Conservation (phyloP, 1,140 invertebrate genomes). For the Anastrepha obliqua region DNA sequence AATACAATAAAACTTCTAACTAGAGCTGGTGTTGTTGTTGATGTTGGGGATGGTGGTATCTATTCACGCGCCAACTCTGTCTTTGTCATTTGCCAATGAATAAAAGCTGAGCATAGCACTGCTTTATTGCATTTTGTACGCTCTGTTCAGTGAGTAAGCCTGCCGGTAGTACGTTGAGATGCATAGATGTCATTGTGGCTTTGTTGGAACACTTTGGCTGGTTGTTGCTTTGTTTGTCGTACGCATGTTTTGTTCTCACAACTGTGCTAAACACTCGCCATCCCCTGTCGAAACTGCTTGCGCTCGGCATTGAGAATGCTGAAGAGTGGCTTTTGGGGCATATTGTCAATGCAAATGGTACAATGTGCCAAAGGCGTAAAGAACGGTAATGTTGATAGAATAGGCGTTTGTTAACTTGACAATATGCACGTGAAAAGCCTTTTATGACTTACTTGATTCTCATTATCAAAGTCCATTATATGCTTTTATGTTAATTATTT, state of each 20-base stretch:
- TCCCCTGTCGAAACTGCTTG: neutral
- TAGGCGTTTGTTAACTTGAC: constrained; percentile 2
- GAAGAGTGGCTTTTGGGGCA: constrained; percentile 13
- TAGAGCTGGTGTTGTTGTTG: neutral
- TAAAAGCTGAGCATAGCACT: constrained; percentile 35
- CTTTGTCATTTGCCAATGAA: constrained; percentile 54
- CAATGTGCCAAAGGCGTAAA: constrained; percentile 34
- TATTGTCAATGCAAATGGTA: constrained; percentile 40
- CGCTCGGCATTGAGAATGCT: neutral
- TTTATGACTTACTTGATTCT: constrained; percentile 44
- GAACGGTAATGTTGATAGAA: neutral
- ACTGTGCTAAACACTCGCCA: constrained; percentile 24
- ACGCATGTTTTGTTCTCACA: constrained; percentile 32
- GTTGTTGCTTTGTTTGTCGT: constrained; percentile 34
- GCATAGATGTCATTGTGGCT: constrained; percentile 41
- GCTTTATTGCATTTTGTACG: constrained; percentile 44
- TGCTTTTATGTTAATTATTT: constrained; percentile 48
- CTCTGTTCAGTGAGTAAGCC: neutral
- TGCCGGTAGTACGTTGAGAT: neutral
- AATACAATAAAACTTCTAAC: constrained; percentile 40
- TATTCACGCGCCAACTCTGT: constrained; percentile 17
- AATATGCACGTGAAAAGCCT: constrained; percentile 33
- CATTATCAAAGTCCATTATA: constrained; percentile 30
- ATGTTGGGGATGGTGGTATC: neutral
- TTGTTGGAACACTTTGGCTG: constrained; percentile 35